Evolutionary conservation across 2,888 invertebrate species (phyloP), one percentile per base, ranked within the genome.

Genomic region (Ptilodon capucinus): DNA sequence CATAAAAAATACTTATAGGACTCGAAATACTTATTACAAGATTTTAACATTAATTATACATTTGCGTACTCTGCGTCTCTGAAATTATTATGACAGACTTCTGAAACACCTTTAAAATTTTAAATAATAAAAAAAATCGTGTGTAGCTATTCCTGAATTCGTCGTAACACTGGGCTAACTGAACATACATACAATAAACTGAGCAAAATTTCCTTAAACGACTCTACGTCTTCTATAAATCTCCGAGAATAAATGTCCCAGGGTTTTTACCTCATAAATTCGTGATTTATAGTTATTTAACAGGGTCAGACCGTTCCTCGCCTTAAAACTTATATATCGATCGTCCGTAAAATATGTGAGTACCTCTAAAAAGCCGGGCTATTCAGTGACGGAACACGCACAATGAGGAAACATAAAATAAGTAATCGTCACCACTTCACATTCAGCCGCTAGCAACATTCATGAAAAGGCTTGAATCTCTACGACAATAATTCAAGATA

Each of bases 401-500:
- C 68, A 50, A 68, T 59, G 60, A 50, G 57, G 53, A 50, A 48
- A 61, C 51, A 71, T 72, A 71, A 73, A 74, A 65, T 62, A 60
- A 61, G 14, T 14, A 60, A 64, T 66, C 59, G 59, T 54, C 53
- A 55, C 63, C 60, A 51, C 50, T 58, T 58, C 30, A 11, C 14
- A 34, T 14, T 14, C 61, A n/a, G n/a, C 39, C 43, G 53, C 57
- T 62, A 68, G 40, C 44, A 51, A 59, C 62, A 68, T 65, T 55
- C 49, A 61, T 59, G 62, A 68, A 71, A 71, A 60, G 60, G 52
- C 40, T 55, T 30, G 49, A 67, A 72, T 65, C 64, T 64, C 68
- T 68, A 71, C 58, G 58, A 57, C 64, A 66, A 68, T 65, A 69
- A 69, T 66, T 69, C 59, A 60, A 53, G 60, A 59, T 61, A 65